phyloP scores from a whole-genome alignment of 2,113 vertebrate species.

The Tychaedon coryphoeus region DNA sequence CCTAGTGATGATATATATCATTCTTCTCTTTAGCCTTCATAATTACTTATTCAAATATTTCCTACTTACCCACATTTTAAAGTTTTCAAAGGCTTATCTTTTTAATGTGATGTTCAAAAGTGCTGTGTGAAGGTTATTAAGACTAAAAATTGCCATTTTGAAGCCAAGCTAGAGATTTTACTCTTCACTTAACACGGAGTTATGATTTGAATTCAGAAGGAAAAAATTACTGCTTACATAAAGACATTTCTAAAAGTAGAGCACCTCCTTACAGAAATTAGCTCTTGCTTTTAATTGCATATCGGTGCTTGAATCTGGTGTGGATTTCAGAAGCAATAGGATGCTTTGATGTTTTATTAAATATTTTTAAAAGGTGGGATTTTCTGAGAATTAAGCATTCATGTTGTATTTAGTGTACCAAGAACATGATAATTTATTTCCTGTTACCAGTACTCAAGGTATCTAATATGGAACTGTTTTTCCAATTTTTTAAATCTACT shows the following conservation, averaged over 20 bases:
- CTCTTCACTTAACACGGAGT: constrained; percentile 51
- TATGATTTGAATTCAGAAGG: background rate
- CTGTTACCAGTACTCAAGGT: constrained; percentile 24
- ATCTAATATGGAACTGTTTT: constrained; percentile 38
- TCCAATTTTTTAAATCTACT: background rate
- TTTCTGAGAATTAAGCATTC: constrained; percentile 51
- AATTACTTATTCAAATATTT: constrained; percentile 72
- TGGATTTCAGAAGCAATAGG: constrained; percentile 70
- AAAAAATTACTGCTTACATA: constrained; percentile 15
- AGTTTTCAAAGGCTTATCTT: constrained; percentile 70
- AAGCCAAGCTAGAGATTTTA: constrained; percentile 65
- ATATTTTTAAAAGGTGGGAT: constrained; percentile 70
- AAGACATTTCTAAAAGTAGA: constrained; percentile 68
- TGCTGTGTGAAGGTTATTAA: constrained; percentile 64
- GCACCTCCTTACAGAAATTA: constrained; percentile 69
- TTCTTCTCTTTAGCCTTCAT: constrained; percentile 13
- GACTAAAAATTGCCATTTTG: constrained; percentile 69
- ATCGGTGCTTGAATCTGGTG: constrained; percentile 60
- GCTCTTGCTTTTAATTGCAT: constrained; percentile 74
- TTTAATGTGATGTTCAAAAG: constrained; percentile 70
- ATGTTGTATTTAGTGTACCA: constrained; percentile 64
- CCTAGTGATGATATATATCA: constrained; percentile 14
- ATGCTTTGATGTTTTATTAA: constrained; percentile 78
- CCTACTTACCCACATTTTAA: constrained; percentile 52
- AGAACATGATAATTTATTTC: constrained; percentile 49